Conservation (phyloP, 2,113 vertebrate species). For the Petrocephalus zakoni region DNA sequence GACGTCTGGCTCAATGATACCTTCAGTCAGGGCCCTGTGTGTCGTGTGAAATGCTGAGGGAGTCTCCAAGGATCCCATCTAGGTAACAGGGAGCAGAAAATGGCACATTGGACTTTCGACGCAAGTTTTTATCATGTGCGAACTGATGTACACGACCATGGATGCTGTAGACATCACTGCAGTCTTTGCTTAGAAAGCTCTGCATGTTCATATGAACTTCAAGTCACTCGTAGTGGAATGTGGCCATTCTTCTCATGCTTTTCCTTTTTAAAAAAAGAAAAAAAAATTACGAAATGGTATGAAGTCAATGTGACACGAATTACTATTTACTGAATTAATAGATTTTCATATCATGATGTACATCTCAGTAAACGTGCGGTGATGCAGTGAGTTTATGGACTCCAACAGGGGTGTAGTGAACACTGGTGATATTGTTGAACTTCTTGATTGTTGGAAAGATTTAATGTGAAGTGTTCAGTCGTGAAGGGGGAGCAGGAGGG, state of each 20-base stretch:
- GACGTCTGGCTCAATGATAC: background rate
- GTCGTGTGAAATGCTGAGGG: background rate
- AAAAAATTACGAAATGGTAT: background rate
- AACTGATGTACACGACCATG: background rate
- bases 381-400: background rate
- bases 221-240: conserved; percentile 65
- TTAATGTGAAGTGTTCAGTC: conserved; percentile 51
- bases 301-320: background rate
- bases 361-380: background rate
- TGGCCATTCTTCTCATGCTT: conserved; percentile 57
- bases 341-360: conserved; percentile 36
- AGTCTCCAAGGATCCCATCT: background rate
- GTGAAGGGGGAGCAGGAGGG: background rate
- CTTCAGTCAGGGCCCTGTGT: background rate
- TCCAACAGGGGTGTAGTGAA: background rate
- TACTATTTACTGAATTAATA: background rate
- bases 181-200: background rate
- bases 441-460: conserved; percentile 66
- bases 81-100: background rate
- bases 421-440: conserved; percentile 13
- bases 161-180: background rate
- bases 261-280: conserved; percentile 15
- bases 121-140: background rate
- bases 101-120: background rate
- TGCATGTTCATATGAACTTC: conserved; percentile 73